These are phyloP conservation scores for Drosophila mojavensis DNA, from an alignment of 1,140 invertebrate genomes.

Conservation along the genomic window DNA sequence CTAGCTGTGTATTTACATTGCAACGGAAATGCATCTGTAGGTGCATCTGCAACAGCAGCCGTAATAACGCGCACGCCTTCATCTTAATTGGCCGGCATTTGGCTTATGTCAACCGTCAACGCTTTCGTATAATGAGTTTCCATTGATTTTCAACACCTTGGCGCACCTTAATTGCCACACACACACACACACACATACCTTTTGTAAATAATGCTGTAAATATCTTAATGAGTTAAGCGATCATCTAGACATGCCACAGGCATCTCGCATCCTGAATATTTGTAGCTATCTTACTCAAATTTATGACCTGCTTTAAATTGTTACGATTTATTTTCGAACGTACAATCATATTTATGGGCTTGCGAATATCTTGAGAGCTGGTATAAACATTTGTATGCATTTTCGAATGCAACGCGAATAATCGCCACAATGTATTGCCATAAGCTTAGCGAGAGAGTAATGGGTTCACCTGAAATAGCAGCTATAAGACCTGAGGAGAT, in stretches of 20 bases:
- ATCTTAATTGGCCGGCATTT: constrained; percentile 75
- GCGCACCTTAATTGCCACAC: constrained; percentile 59
- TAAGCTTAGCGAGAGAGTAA: constrained; percentile 4
- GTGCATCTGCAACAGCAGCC: constrained; percentile 25
- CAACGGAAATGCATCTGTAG: constrained; percentile 38
- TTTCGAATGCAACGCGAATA: constrained; percentile 40
- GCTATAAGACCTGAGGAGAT: constrained; percentile 1
- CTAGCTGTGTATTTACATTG: constrained; percentile 39
- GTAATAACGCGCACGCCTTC: constrained; percentile 23
- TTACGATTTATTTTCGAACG: constrained; percentile 63
- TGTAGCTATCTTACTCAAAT: constrained; percentile 36
- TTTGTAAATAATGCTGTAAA: constrained; percentile 67
- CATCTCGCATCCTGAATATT: constrained; percentile 14
- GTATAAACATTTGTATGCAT: constrained; percentile 52
- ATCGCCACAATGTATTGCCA: constrained; percentile 8
- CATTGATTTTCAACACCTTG: constrained; percentile 73
- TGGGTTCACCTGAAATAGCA: constrained; percentile 6
- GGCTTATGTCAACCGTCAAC: constrained; percentile 70
- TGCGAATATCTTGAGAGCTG: constrained; percentile 51
- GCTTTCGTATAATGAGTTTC: constrained; percentile 74
- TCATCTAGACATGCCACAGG: constrained; percentile 22
- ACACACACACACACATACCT: constrained; percentile 21
- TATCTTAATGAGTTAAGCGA: constrained; percentile 71
- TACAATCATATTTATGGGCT: constrained; percentile 57
- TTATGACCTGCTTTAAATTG: constrained; percentile 47